These are phyloP conservation scores for Psilopsiagon aymara DNA, from an alignment of 2,113 vertebrate genomes.

Conservation along the genomic window DNA sequence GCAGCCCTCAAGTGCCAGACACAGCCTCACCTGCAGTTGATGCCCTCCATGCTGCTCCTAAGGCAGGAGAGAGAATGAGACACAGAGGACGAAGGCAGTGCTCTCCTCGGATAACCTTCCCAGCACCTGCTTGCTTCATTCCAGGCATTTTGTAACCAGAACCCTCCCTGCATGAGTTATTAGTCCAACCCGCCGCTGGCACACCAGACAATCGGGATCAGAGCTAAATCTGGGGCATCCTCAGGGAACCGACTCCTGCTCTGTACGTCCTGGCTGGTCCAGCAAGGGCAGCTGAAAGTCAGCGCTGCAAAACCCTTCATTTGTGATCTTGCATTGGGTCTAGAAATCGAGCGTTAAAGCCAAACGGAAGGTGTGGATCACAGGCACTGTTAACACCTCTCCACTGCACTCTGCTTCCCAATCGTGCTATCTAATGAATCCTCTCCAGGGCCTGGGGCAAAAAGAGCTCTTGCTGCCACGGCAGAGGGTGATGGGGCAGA, in stretches of 20 bases:
- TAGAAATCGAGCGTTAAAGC: neutral
- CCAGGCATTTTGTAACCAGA: slow-evolving; percentile 42
- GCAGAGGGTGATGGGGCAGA: neutral
- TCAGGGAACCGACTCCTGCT: slow-evolving; percentile 24
- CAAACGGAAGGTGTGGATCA: neutral
- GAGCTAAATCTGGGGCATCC: slow-evolving; percentile 53
- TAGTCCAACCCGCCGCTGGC: neutral
- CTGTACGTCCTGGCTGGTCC: neutral
- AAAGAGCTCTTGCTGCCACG: accelerated
- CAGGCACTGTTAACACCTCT: neutral
- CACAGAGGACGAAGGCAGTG: accelerated
- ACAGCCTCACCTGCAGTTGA: neutral
- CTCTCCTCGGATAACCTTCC: slow-evolving; percentile 49
- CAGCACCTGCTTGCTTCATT: slow-evolving; percentile 39
- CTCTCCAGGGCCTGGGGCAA: neutral
- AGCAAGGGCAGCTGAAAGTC: slow-evolving; percentile 65
- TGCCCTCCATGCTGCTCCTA: neutral
- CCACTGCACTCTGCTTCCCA: neutral
- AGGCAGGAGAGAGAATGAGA: accelerated
- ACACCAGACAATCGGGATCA: slow-evolving; percentile 43
- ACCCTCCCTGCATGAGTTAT: neutral
- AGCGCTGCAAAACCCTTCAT: neutral
- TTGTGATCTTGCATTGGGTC: neutral
- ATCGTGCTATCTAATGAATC: neutral
- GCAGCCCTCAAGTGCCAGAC: neutral